phyloP scores from a whole-genome alignment of 2,113 vertebrate species.

The Limnothrissa miodon region DNA sequence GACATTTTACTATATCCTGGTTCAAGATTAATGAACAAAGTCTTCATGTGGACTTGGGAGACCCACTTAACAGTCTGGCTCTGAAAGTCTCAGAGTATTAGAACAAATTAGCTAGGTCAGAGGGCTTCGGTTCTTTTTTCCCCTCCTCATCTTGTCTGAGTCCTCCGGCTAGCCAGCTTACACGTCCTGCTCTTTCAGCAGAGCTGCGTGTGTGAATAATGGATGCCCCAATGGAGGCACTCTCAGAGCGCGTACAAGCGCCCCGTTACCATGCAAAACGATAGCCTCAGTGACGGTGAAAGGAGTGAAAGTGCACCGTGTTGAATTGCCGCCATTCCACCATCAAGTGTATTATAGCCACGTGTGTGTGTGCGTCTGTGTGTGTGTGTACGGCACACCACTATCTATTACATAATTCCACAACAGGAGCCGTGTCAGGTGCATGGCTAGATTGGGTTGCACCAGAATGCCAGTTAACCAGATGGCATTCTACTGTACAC shows the following conservation, averaged over 20 bases:
- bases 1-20: background rate
- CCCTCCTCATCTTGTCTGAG: background rate
- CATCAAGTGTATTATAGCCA: conserved; percentile 43
- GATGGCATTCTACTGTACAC: conserved; percentile 1
- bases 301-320: conserved; percentile 72
- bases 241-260: conserved; percentile 51
- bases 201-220: conserved; percentile 65
- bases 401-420: conserved; percentile 56
- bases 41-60: background rate
- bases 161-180: conserved; percentile 20
- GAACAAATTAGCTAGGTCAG: background rate
- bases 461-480: background rate
- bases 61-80: background rate
- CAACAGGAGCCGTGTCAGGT: conserved; percentile 1
- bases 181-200: conserved; percentile 53
- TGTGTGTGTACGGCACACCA: background rate
- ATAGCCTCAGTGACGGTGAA: conserved; percentile 63
- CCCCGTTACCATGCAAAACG: conserved; percentile 70
- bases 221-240: conserved; percentile 54
- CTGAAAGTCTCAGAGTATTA: background rate
- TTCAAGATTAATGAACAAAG: background rate
- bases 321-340: conserved; percentile 55
- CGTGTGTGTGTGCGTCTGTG: conserved; percentile 14
- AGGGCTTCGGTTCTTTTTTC: background rate
- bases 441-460: conserved; percentile 25